phyloP scores from a whole-genome alignment of 2,113 vertebrate species.

The Oplegnathus fasciatus region DNA sequence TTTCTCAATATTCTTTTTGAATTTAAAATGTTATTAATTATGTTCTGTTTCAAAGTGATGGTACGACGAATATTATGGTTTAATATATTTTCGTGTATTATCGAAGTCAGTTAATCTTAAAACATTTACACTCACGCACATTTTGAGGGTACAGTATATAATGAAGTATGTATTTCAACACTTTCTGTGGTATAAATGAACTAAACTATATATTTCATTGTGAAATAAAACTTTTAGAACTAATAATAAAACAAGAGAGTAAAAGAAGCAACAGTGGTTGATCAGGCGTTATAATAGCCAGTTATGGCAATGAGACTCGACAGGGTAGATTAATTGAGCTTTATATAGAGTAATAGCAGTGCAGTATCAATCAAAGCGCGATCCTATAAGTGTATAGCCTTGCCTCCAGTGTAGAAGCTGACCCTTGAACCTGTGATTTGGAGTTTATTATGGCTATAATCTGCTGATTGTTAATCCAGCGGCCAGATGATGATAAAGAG shows the following conservation, averaged over 20 bases:
- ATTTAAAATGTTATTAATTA: neutral
- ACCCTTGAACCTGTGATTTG: slow-evolving; percentile 61
- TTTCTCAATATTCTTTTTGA: neutral
- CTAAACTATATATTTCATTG: neutral
- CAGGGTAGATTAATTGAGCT: slow-evolving; percentile 23
- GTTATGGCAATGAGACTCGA: neutral
- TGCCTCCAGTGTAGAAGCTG: neutral
- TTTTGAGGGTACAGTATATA: neutral
- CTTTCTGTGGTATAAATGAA: too few species aligned
- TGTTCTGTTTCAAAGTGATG: neutral
- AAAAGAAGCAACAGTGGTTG: neutral
- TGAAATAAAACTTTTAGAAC: neutral
- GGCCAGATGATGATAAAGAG: slow-evolving; percentile 66
- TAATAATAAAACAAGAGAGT: neutral
- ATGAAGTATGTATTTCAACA: neutral
- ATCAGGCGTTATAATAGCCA: neutral
- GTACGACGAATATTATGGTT: too few species aligned
- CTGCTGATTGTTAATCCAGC: slow-evolving; percentile 68
- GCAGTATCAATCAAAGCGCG: neutral
- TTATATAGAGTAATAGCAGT: neutral
- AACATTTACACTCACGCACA: neutral
- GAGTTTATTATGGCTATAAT: slow-evolving; percentile 70
- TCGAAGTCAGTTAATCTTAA: neutral
- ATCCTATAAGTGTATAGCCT: slow-evolving; percentile 26
- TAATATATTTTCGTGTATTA: neutral